These are phyloP conservation scores for Adelognathus sp. DNA, from an alignment of 2,888 invertebrate genomes.

Conservation along the genomic window DNA sequence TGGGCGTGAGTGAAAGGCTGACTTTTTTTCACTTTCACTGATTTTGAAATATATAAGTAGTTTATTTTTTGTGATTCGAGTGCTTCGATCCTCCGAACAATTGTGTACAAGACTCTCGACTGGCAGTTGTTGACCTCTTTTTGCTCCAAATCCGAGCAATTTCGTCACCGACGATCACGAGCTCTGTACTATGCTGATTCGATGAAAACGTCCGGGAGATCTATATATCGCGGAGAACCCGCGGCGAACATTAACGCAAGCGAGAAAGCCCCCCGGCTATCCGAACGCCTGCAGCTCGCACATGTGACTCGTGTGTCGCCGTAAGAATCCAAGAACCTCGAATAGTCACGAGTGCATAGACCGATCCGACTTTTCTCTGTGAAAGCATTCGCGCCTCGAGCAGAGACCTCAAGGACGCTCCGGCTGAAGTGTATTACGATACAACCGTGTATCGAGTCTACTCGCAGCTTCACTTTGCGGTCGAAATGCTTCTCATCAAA, in stretches of 20 bases:
- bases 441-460: not conserved
- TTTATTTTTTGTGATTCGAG: too few species aligned
- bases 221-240: not conserved
- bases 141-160: not conserved
- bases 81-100: too few species aligned
- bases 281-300: slow-evolving; percentile 5
- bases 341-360: slow-evolving; percentile 25
- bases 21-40: too few species aligned
- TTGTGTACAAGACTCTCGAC: too few species aligned
- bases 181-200: not conserved
- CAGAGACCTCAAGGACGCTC: slow-evolving; percentile 48
- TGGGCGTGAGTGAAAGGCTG: too few species aligned
- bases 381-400: slow-evolving; percentile 45
- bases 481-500: not conserved
- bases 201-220: slow-evolving; percentile 31
- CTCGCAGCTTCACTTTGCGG: not conserved
- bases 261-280: slow-evolving; percentile 12
- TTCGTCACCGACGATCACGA: slow-evolving; percentile 30
- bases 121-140: not conserved
- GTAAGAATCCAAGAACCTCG: slow-evolving; percentile 12
- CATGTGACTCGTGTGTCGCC: not conserved
- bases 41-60: too few species aligned
- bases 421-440: not conserved
- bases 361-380: slow-evolving; percentile 17
- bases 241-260: not conserved